Evolutionary conservation across 2,797 vertebrate species (phyloP), one percentile per base, ranked within the genome.

Genomic region (Anolis apletophallus): DNA sequence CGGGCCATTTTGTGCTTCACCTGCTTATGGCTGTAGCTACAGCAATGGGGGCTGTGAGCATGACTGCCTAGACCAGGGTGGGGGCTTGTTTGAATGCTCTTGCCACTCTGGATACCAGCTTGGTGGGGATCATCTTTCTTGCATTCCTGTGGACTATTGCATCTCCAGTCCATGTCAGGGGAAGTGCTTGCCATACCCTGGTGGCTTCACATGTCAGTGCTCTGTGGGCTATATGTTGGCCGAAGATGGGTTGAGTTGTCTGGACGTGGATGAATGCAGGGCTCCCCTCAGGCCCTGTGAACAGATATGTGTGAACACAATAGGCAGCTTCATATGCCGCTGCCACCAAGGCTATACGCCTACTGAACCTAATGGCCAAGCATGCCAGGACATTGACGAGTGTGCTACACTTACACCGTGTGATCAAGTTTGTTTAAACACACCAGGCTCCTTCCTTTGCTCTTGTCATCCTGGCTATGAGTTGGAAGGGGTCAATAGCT

Each of bases 21-120:
- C 92, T 57, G 34, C 88, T 4, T 87, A 83, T 0, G 40, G 88
- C 61, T 97, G 97, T 52, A 36, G 59, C 55, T 93, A 92, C 75
- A 91, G 50, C 88, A 96, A 97, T 0, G 97, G 96, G 0, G 96
- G 96, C 74, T 97, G 97, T 84, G 91, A 97, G 64, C 96, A 97
- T n/a, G 87, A 12, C 9, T 97, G 97, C 87, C 85, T 95, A 5
- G 93, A 95, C 4, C 91, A 1, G 0, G 87, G 90, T 0, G 90
- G 92, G 0, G 71, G 86, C 55, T 93, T 46, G 61, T 67, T 95
- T 14, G 93, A 88, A 80, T 97, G 97, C 0, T 88, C 91, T 82
- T 97, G 97, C 84, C 85, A 6, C 0, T 90, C 94, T 0, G 96
- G 96, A 29, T 97, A 91, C 89, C 64, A 54, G 50, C 94, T 97